phyloP scores from a whole-genome alignment of 2,888 invertebrate genomes.

The Arctia plantaginis region DNA sequence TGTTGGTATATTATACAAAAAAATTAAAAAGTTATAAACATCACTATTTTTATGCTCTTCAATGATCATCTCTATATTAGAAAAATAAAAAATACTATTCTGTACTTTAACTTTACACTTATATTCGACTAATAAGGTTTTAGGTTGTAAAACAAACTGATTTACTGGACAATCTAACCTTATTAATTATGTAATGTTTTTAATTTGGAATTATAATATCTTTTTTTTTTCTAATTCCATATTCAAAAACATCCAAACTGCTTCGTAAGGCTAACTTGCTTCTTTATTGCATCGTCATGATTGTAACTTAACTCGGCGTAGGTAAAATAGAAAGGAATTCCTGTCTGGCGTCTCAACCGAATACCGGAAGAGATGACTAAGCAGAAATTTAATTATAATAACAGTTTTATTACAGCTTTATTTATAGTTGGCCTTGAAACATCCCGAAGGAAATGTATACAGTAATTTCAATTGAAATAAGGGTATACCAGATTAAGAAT shows the following conservation, averaged over 20 bases:
- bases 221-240: background rate
- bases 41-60: no score
- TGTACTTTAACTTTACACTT: no score
- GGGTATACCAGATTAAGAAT: background rate
- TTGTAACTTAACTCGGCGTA: conserved; percentile 5
- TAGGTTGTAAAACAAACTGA: no score
- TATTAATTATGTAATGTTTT: background rate
- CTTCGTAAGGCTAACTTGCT: conserved; percentile 2
- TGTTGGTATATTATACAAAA: no score
- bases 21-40: no score
- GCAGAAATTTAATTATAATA: background rate
- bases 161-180: background rate
- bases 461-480: background rate
- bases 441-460: background rate
- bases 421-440: background rate
- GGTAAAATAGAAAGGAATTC: conserved; percentile 1
- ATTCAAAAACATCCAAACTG: background rate
- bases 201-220: background rate
- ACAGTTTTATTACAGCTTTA: background rate
- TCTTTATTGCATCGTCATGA: conserved; percentile 11
- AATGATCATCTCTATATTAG: no score
- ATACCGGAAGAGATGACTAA: conserved; percentile 2
- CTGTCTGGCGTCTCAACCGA: conserved; percentile 8
- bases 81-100: no score
- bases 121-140: no score